phyloP scores from a whole-genome alignment of 2,888 invertebrate genomes.

The Dryobota labecula region DNA sequence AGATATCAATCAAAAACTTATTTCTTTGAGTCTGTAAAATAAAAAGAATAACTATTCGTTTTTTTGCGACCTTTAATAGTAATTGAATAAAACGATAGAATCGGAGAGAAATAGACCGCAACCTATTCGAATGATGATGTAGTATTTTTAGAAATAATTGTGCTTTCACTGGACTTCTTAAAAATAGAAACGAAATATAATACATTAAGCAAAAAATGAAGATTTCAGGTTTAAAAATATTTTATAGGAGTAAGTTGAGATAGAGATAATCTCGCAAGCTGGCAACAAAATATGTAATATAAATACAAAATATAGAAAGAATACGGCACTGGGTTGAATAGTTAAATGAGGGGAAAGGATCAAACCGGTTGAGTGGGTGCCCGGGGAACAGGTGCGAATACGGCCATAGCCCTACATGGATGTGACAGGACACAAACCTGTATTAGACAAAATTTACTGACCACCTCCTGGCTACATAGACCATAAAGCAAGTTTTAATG shows the following conservation, averaged over 20 bases:
- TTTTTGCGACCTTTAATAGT: slow-evolving; percentile 37
- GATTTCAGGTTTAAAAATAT: slow-evolving; percentile 11
- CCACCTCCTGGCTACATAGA: slow-evolving; percentile 70
- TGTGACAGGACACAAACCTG: slow-evolving; percentile 81
- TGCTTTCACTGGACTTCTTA: slow-evolving; percentile 34
- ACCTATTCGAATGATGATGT: slow-evolving; percentile 31
- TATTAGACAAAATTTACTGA: slow-evolving; percentile 84
- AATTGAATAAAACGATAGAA: slow-evolving; percentile 56
- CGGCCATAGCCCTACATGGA: slow-evolving; percentile 75
- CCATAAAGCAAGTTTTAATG: slow-evolving; percentile 81
- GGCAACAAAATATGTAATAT: background rate
- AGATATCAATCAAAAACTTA: slow-evolving; percentile 58
- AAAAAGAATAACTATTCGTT: slow-evolving; percentile 26
- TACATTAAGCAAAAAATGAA: slow-evolving; percentile 9
- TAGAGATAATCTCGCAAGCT: background rate
- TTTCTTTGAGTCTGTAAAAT: slow-evolving; percentile 44
- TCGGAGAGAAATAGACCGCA: slow-evolving; percentile 47
- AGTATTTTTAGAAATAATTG: slow-evolving; percentile 32
- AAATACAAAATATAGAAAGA: slow-evolving; percentile 26
- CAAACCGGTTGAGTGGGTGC: slow-evolving; percentile 73
- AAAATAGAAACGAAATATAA: slow-evolving; percentile 4
- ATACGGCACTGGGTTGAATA: slow-evolving; percentile 52
- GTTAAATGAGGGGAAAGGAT: slow-evolving; percentile 59
- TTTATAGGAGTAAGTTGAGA: background rate
- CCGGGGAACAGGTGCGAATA: slow-evolving; percentile 77